Evolutionary conservation across 2,888 invertebrate species (phyloP).

Genomic region (Mermis nigrescens): DNA sequence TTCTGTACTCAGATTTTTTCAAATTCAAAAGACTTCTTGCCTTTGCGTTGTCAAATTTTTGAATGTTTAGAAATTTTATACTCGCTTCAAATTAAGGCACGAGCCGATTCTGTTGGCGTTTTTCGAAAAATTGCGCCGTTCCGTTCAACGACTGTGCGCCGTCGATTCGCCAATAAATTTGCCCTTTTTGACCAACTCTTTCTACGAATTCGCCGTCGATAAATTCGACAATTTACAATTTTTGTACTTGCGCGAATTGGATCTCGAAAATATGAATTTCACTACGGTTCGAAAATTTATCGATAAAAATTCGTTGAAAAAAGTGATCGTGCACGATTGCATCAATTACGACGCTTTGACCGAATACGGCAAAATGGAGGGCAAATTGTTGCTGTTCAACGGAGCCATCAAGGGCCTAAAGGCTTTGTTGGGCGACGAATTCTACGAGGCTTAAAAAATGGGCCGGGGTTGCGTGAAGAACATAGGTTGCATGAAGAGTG

Average conservation of each 20-base stretch:
- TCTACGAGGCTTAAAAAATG: neutral
- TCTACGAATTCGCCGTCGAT: slow-evolving; percentile 28
- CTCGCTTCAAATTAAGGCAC: neutral
- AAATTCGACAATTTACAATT: slow-evolving; percentile 20
- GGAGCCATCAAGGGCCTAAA: slow-evolving; percentile 29
- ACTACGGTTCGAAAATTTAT: neutral
- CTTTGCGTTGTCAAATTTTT: neutral
- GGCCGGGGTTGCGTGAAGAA: too few relatives aligned
- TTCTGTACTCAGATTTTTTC: too few relatives aligned
- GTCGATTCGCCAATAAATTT: slow-evolving; percentile 32
- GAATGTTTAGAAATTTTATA: neutral
- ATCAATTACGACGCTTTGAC: slow-evolving; percentile 29
- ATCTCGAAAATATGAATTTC: slow-evolving; percentile 21
- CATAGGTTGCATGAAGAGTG: too few relatives aligned
- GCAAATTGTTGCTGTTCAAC: slow-evolving; percentile 28
- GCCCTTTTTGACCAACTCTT: slow-evolving; percentile 28
- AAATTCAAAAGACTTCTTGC: neutral
- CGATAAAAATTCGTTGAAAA: neutral
- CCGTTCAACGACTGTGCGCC: slow-evolving; percentile 28
- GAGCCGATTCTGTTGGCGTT: neutral
- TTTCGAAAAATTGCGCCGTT: neutral
- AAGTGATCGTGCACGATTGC: slow-evolving; percentile 19
- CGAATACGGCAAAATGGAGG: slow-evolving; percentile 26
- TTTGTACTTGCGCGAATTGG: slow-evolving; percentile 30
- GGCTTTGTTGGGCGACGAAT: slow-evolving; percentile 14